Percentiles rank a stretch among this genome's conserved stretches.
phyloP scores from a whole-genome alignment of 2,888 invertebrate species.

The Drosophila atripex region DNA sequence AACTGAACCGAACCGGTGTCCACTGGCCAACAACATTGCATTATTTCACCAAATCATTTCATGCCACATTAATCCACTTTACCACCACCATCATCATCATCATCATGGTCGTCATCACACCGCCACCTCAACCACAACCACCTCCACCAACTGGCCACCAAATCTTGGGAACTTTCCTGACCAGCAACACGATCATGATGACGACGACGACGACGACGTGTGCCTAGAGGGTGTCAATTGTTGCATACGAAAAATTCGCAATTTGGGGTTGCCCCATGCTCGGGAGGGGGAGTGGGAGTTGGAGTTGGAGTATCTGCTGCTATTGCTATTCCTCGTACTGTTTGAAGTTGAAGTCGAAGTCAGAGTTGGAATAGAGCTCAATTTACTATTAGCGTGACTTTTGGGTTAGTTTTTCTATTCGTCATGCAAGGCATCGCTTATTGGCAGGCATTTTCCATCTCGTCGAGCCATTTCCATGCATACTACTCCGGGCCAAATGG shows the following conservation, averaged over 20 bases:
- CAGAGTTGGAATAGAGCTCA: constrained; percentile 55
- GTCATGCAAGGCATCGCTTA: constrained; percentile 76
- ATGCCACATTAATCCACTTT: constrained; percentile 63
- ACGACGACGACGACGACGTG: constrained; percentile 63
- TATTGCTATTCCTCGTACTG: not conserved
- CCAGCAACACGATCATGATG: constrained; percentile 42
- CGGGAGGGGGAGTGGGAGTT: constrained; percentile 32
- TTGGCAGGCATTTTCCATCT: constrained; percentile 41
- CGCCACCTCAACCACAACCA: constrained; percentile 16
- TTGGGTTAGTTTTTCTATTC: constrained; percentile 78
- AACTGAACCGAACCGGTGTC: constrained; percentile 47
- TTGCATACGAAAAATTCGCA: constrained; percentile 67
- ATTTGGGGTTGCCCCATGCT: constrained; percentile 60
- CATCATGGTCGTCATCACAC: constrained; percentile 25
- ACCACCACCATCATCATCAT: constrained; percentile 56
- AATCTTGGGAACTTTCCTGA: constrained; percentile 70
- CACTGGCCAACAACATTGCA: constrained; percentile 48
- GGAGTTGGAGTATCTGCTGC: not conserved
- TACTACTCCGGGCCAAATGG: constrained; percentile 29
- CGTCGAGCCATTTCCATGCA: constrained; percentile 28
- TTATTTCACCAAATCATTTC: constrained; percentile 60
- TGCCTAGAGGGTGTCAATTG: constrained; percentile 82
- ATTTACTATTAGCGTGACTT: constrained; percentile 79
- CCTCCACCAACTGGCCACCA: constrained; percentile 52
- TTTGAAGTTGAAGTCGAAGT: constrained; percentile 14